Evolutionary conservation across 2,113 vertebrate species (phyloP).

Genomic region (Cyanoramphus novaezelandiae): DNA sequence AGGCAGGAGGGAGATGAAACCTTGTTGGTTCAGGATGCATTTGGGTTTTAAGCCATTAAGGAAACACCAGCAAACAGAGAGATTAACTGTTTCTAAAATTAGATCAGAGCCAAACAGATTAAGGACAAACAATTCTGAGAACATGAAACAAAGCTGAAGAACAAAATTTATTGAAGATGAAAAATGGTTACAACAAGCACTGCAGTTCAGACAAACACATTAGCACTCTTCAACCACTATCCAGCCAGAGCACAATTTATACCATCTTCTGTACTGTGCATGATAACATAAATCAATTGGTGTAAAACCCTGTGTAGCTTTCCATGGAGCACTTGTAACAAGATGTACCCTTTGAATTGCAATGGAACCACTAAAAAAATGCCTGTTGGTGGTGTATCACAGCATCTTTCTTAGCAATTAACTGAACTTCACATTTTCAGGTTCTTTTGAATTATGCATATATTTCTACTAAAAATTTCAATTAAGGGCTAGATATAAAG

Average conservation of each 20-base stretch:
- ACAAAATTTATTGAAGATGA: conserved; percentile 20
- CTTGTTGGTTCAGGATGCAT: neutral
- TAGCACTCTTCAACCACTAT: neutral
- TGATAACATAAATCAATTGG: conserved; percentile 21
- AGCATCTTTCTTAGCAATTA: conserved; percentile 73
- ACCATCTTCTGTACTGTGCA: neutral
- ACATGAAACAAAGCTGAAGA: conserved; percentile 26
- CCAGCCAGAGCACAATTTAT: conserved; percentile 12
- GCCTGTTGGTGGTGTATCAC: conserved; percentile 60
- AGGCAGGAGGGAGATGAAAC: neutral
- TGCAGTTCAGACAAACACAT: conserved; percentile 16
- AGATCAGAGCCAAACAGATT: neutral
- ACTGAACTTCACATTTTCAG: conserved; percentile 66
- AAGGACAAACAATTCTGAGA: neutral
- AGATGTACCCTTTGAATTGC: neutral
- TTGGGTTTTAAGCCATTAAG: neutral
- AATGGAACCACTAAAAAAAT: conserved; percentile 71
- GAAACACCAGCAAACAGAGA: neutral
- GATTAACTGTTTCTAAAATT: conserved; percentile 3
- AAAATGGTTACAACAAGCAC: conserved; percentile 33
- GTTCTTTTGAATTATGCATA: conserved; percentile 61
- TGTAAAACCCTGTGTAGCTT: conserved; percentile 33
- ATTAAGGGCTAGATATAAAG: conserved; percentile 50
- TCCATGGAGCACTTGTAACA: neutral
- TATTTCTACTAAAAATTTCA: conserved; percentile 52